phyloP scores from a whole-genome alignment of 2,888 invertebrate species.

The Cephonodes hylas region DNA sequence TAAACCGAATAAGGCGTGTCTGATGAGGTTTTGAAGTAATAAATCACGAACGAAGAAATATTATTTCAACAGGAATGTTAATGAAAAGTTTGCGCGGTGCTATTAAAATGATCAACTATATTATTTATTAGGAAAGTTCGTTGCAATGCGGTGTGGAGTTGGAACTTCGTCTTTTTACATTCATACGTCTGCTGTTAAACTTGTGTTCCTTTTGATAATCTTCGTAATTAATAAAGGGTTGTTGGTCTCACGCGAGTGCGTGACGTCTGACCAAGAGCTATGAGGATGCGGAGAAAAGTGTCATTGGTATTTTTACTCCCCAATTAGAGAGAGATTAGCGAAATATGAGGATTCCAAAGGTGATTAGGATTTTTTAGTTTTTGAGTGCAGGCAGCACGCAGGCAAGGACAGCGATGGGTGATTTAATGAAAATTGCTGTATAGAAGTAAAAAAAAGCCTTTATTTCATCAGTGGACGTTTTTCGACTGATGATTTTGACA shows the following conservation, averaged over 20 bases:
- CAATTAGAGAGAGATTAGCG: no score
- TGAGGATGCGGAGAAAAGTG: neutral
- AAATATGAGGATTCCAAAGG: no score
- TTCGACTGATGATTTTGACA: no score
- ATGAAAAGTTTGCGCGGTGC: conserved; percentile 30
- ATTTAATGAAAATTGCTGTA: no score
- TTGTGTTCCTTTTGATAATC: neutral
- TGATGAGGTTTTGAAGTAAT: neutral
- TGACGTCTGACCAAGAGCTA: no score
- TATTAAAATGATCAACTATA: conserved; percentile 29
- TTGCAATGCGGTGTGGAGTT: conserved; percentile 15
- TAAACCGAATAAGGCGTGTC: neutral
- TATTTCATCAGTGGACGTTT: no score
- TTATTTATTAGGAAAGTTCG: conserved; percentile 31
- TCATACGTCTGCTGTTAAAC: neutral
- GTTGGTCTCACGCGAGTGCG: no score
- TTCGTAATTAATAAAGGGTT: no score
- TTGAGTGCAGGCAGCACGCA: no score
- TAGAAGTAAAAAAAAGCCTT: no score
- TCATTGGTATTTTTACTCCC: neutral
- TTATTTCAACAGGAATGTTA: conserved; percentile 17
- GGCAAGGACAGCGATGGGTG: no score
- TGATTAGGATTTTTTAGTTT: no score
- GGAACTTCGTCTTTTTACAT: neutral
- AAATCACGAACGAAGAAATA: neutral